These are phyloP conservation scores for Mirounga angustirostris DNA, from an alignment of 2,113 vertebrate genomes.

Conservation along the genomic window DNA sequence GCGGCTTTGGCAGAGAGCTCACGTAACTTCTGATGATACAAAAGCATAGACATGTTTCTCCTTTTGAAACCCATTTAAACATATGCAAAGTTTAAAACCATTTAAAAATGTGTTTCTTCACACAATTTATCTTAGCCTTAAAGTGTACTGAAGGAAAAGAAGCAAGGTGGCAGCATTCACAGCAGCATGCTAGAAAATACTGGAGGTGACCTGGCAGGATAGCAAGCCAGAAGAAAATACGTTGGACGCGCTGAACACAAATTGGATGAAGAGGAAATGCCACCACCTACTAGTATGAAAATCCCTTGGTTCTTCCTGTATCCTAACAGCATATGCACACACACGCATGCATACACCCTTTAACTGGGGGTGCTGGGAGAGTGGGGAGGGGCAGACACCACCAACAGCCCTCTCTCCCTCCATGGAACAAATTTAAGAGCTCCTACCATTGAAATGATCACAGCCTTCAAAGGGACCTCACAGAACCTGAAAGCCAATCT, in stretches of 20 bases:
- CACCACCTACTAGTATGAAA: conserved; percentile 57
- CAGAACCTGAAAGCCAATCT: not conserved
- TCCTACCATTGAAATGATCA: not conserved
- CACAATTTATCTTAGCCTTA: conserved; percentile 49
- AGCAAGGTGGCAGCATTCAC: not conserved
- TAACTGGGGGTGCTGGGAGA: not conserved
- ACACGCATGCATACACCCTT: not conserved
- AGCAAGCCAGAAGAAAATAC: conserved; percentile 35
- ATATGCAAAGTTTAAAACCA: conserved; percentile 60
- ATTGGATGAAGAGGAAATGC: conserved; percentile 57
- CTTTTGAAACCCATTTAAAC: conserved; percentile 57
- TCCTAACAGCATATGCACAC: not conserved
- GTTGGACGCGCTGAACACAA: conserved; percentile 38
- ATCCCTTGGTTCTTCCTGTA: not conserved
- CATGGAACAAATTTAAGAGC: not conserved
- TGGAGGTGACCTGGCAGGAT: not conserved
- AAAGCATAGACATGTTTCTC: conserved; percentile 50
- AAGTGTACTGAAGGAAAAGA: not conserved
- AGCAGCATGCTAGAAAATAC: not conserved
- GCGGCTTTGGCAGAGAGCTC: not conserved
- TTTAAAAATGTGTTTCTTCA: conserved; percentile 63
- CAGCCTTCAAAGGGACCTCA: not conserved
- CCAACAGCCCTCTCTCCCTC: not conserved
- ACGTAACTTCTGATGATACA: not conserved
- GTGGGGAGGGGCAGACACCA: not conserved